A percentile compares a stretch with the other conserved stretches of the same genome.
These are phyloP conservation scores for Procambarus virginalis DNA, from an alignment of 1,140 invertebrate genomes.

Conservation along the genomic window DNA sequence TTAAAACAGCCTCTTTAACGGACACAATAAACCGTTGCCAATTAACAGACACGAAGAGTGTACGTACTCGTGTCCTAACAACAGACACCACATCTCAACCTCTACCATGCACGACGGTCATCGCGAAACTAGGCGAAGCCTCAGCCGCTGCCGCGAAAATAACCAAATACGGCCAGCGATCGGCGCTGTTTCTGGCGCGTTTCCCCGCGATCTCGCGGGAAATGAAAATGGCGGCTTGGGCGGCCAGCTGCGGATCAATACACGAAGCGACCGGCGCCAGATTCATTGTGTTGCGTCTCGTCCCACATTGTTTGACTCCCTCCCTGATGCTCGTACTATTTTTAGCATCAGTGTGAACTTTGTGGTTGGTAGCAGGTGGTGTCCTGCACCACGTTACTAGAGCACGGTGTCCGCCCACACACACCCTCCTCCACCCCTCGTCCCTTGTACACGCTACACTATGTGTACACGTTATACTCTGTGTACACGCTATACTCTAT, in stretches of 20 bases:
- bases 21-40: neutral
- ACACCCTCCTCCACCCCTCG: no score
- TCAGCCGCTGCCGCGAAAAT: neutral
- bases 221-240: slow-evolving; percentile 35
- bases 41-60: neutral
- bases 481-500: no score
- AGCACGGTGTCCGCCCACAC: no score
- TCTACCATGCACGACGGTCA: no score
- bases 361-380: neutral
- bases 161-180: neutral
- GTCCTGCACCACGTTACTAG: no score
- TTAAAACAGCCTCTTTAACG: neutral
- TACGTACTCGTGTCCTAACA: no score
- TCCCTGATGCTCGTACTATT: slow-evolving; percentile 10
- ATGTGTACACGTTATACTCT: no score
- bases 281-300: slow-evolving; percentile 6
- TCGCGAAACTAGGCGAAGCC: no score
- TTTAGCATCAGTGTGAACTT: slow-evolving; percentile 31
- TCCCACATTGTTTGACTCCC: slow-evolving; percentile 3
- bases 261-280: slow-evolving; percentile 1
- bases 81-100: no score
- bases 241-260: slow-evolving; percentile 16
- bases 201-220: slow-evolving; percentile 21
- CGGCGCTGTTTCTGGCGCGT: slow-evolving; percentile 11
- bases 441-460: no score